These are phyloP conservation scores for Cylindroiulus punctatus DNA, from an alignment of 2,888 invertebrate species.

Conservation along the genomic window DNA sequence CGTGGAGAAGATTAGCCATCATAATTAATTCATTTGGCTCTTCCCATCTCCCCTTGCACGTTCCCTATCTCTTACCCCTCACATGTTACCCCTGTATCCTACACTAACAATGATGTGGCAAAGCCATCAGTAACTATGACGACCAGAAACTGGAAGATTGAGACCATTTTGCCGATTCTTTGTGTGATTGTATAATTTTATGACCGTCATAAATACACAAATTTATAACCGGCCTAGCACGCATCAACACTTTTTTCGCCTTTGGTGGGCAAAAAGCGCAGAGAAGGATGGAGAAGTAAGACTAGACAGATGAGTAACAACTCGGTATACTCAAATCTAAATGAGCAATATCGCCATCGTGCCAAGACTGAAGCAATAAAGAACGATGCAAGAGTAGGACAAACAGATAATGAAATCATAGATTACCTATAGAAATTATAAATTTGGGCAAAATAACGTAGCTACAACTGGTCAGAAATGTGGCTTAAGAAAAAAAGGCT, in stretches of 20 bases:
- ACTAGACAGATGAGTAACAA: not conserved
- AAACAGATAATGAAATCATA: too few species aligned
- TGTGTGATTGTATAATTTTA: constrained; percentile 46
- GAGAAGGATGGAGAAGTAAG: not conserved
- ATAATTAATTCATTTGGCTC: not conserved
- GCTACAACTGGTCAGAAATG: too few species aligned
- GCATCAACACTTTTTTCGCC: not conserved
- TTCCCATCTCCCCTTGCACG: not conserved
- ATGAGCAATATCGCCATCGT: not conserved
- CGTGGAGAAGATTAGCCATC: too few species aligned
- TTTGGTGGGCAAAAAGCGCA: not conserved
- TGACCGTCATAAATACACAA: constrained; percentile 46
- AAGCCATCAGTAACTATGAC: constrained; percentile 35
- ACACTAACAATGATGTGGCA: constrained; percentile 6
- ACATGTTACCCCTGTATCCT: not conserved
- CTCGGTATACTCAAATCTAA: not conserved
- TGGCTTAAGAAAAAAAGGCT: not conserved
- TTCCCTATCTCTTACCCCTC: not conserved
- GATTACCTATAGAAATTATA: too few species aligned
- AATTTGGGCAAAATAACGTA: too few species aligned
- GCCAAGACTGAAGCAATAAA: not conserved
- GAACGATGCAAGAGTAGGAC: too few species aligned
- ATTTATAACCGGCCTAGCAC: not conserved
- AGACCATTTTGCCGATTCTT: constrained; percentile 44
- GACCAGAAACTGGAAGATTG: constrained; percentile 26